phyloP scores from a whole-genome alignment of 2,888 invertebrate species.

The Mellilla xanthometata region DNA sequence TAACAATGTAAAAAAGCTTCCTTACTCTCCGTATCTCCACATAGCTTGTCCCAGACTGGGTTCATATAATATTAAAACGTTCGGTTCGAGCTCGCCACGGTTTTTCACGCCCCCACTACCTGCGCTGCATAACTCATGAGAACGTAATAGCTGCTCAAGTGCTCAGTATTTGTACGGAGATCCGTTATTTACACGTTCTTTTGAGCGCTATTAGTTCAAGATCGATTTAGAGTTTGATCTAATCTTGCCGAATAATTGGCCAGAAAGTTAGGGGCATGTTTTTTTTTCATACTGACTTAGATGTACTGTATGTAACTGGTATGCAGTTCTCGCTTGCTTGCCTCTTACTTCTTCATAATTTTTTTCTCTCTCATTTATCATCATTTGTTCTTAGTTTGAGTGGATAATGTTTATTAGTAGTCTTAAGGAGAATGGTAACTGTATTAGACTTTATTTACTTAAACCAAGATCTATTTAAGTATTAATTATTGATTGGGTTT shows the following conservation, averaged over 20 bases:
- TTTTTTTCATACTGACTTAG: too few relatives aligned
- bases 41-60: slow-evolving; percentile 54
- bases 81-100: slow-evolving; percentile 54
- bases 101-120: slow-evolving; percentile 73
- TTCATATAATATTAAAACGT: slow-evolving; percentile 74
- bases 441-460: too few relatives aligned
- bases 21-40: slow-evolving; percentile 6
- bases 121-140: slow-evolving; percentile 74
- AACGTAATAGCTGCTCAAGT: slow-evolving; percentile 71
- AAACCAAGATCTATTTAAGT: too few relatives aligned
- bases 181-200: slow-evolving; percentile 63
- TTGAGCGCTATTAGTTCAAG: slow-evolving; percentile 55
- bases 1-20: too few relatives aligned
- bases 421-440: too few relatives aligned
- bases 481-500: too few relatives aligned
- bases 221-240: slow-evolving; percentile 8
- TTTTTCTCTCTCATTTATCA: too few relatives aligned
- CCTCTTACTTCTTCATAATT: too few relatives aligned
- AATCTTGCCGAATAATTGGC: not conserved
- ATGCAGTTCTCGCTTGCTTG: too few relatives aligned
- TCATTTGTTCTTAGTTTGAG: too few relatives aligned
- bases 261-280: not conserved
- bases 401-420: too few relatives aligned
- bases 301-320: too few relatives aligned
- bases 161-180: slow-evolving; percentile 56